phyloP scores from a whole-genome alignment of 2,888 invertebrate genomes.

The Agrenia bidenticulata region DNA sequence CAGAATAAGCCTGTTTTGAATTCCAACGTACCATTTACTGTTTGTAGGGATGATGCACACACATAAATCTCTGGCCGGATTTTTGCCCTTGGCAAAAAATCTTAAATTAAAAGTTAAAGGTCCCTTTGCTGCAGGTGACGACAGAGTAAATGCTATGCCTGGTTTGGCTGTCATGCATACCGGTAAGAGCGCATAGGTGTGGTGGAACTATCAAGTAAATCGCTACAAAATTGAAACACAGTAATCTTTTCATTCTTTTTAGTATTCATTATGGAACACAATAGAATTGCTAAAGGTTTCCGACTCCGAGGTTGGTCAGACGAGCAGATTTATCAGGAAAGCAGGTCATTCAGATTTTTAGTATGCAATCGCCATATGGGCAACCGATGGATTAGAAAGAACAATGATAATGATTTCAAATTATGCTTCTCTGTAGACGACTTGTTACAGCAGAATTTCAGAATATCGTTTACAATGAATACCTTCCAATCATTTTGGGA shows the following conservation, averaged over 20 bases:
- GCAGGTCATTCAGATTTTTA: constrained; percentile 23
- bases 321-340: constrained; percentile 47
- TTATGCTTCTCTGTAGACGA: constrained; percentile 24
- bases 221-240: not conserved
- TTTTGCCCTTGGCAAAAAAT: constrained; percentile 34
- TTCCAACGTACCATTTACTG: no score
- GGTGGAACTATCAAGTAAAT: not conserved
- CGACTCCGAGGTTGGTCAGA: constrained; percentile 27
- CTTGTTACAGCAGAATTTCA: constrained; percentile 47
- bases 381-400: no score
- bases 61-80: constrained; percentile 36
- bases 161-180: constrained; percentile 48
- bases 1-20: no score
- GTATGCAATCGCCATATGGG: no score
- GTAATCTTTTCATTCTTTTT: no score
- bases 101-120: constrained; percentile 31
- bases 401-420: not conserved
- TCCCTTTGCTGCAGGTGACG: constrained; percentile 48
- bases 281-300: constrained; percentile 43
- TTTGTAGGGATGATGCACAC: constrained; percentile 22
- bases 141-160: constrained; percentile 50
- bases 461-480: constrained; percentile 50
- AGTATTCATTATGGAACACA: constrained; percentile 51
- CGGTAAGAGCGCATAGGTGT: constrained; percentile 32
- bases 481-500: constrained; percentile 50